Conservation (phyloP, 1,140 invertebrate genomes). For the Heliconius congener region DNA sequence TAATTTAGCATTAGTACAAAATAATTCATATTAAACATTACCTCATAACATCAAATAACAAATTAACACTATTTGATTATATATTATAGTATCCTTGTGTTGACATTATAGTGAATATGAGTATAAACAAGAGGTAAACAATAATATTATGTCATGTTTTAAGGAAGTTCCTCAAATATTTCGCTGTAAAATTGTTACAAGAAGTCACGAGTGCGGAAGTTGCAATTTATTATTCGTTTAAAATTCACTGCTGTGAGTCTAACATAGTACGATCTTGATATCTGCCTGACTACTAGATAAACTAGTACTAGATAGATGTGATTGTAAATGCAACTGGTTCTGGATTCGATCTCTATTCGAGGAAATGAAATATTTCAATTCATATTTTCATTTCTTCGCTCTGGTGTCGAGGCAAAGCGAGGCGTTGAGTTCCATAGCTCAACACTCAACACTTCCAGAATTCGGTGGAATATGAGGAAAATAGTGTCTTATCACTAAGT, state of each 20-base stretch:
- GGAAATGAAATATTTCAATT: too few relatives aligned
- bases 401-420: too few relatives aligned
- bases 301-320: background rate
- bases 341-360: too few relatives aligned
- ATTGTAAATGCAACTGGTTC: too few relatives aligned
- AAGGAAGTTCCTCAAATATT: conserved; percentile 1
- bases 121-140: conserved; percentile 1
- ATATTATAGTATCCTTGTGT: background rate
- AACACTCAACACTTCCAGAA: too few relatives aligned
- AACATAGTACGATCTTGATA: background rate
- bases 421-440: too few relatives aligned
- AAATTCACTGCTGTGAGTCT: background rate
- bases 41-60: background rate
- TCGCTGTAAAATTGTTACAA: background rate
- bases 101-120: background rate
- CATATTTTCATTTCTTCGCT: too few relatives aligned
- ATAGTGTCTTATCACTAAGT: too few relatives aligned
- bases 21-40: background rate
- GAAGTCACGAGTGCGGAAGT: background rate
- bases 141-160: background rate
- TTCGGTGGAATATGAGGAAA: too few relatives aligned
- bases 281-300: background rate
- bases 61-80: background rate
- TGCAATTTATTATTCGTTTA: background rate
- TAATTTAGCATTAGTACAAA: too few relatives aligned